A percentile compares a stretch with the other conserved stretches of the same genome.
These are phyloP conservation scores for Eupithecia tripunctaria DNA, from an alignment of 2,888 invertebrate genomes.

Conservation along the genomic window DNA sequence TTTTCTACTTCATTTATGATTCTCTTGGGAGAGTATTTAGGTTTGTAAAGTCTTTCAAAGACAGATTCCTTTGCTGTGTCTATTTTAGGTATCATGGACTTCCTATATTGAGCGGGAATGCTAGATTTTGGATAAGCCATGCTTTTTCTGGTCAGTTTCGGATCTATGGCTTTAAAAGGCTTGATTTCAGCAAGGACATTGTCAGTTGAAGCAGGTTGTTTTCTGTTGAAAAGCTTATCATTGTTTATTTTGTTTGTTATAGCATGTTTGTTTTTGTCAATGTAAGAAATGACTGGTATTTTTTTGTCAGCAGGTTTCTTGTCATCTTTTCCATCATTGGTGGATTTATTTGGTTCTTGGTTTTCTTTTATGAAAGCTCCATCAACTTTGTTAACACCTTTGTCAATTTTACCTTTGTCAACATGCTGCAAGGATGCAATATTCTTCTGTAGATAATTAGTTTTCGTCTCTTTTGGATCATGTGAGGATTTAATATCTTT, in stretches of 20 bases:
- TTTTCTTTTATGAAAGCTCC: slow-evolving; percentile 4
- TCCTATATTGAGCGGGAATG: slow-evolving; percentile 35
- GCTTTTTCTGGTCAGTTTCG: slow-evolving; percentile 46
- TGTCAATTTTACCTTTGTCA: slow-evolving; percentile 14
- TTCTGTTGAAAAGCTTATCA: slow-evolving; percentile 26
- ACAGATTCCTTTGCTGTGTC: slow-evolving; percentile 60
- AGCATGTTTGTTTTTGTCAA: background rate
- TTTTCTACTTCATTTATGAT: slow-evolving; percentile 53
- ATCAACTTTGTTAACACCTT: background rate
- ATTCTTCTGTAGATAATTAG: slow-evolving; percentile 24
- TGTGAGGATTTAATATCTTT: slow-evolving; percentile 15
- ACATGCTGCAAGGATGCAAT: slow-evolving; percentile 11
- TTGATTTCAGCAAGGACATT: slow-evolving; percentile 31
- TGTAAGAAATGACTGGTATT: background rate
- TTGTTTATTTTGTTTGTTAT: slow-evolving; percentile 23
- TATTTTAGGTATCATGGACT: slow-evolving; percentile 54
- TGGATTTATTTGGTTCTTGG: slow-evolving; percentile 1
- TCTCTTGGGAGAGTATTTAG: slow-evolving; percentile 55
- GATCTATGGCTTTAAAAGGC: slow-evolving; percentile 22
- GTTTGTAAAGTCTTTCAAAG: slow-evolving; percentile 74
- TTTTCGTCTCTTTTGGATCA: slow-evolving; percentile 37
- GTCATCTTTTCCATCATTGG: slow-evolving; percentile 1
- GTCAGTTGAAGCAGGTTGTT: slow-evolving; percentile 19
- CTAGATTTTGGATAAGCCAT: slow-evolving; percentile 44
- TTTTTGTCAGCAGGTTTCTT: slow-evolving; percentile 14